These are phyloP conservation scores for Caenorhabditis virilis DNA, from an alignment of 2,888 invertebrate species.

Conservation along the genomic window DNA sequence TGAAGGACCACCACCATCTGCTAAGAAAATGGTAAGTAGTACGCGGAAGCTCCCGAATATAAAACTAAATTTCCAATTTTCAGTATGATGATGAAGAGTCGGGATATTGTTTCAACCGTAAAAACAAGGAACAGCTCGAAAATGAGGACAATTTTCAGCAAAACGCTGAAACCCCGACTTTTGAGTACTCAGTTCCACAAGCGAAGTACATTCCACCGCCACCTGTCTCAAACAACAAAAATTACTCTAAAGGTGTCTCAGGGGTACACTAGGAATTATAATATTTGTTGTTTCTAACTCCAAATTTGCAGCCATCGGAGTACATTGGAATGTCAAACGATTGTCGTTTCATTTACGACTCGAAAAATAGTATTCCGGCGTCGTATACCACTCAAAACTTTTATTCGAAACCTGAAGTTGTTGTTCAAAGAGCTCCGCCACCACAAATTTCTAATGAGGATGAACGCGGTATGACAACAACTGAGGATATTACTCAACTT, in stretches of 20 bases:
- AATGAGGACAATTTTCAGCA: too few relatives aligned
- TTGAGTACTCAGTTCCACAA: background rate
- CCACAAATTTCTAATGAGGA: background rate
- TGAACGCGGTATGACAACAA: constrained; percentile 10
- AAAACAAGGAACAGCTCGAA: constrained; percentile 1
- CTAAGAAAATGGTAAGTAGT: too few relatives aligned
- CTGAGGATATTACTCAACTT: constrained; percentile 30
- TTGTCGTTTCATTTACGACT: constrained; percentile 31
- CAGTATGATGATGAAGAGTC: constrained; percentile 33
- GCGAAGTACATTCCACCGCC: background rate
- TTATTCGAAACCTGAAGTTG: constrained; percentile 1
- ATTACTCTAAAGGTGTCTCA: constrained; percentile 13
- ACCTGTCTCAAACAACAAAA: background rate
- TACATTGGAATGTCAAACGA: constrained; percentile 38
- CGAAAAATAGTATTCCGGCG: constrained; percentile 7
- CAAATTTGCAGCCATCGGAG: constrained; percentile 23
- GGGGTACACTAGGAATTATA: constrained; percentile 30
- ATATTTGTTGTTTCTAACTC: constrained; percentile 28
- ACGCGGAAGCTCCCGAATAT: too few relatives aligned
- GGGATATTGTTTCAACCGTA: constrained; percentile 25
- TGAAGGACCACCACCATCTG: background rate
- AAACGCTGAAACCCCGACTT: background rate
- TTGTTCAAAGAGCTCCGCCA: background rate
- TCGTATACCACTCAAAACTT: constrained; percentile 12
- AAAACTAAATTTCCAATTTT: too few relatives aligned